Percentiles rank a stretch among this genome's conserved stretches.
These are phyloP conservation scores for Caenorhabditis sinica DNA, from an alignment of 2,888 invertebrate genomes.

Conservation along the genomic window DNA sequence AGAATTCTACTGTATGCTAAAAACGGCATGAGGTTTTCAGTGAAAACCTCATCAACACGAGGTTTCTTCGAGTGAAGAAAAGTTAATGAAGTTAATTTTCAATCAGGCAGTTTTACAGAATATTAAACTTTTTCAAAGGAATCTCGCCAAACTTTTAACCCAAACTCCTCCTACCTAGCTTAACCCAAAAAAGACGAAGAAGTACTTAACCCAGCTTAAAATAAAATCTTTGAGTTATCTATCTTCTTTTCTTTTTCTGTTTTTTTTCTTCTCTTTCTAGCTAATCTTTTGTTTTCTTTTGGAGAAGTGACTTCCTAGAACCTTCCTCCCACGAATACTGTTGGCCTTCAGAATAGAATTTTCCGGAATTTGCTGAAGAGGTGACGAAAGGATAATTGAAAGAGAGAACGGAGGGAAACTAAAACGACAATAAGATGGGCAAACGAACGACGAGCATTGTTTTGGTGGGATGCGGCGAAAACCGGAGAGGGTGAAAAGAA, in stretches of 20 bases:
- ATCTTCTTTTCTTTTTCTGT: conserved; percentile 21
- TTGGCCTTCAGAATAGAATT: not conserved
- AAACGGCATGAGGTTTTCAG: too few species aligned
- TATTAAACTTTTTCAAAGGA: not conserved
- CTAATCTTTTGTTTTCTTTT: conserved; percentile 35
- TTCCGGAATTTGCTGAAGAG: not conserved
- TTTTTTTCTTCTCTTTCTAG: not conserved
- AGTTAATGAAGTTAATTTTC: too few species aligned
- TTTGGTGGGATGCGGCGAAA: conserved; percentile 21
- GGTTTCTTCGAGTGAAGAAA: too few species aligned
- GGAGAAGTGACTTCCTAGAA: conserved; percentile 1
- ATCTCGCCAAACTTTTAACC: not conserved
- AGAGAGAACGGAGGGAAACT: conserved; percentile 10
- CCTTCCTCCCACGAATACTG: not conserved
- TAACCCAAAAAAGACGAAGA: conserved; percentile 40
- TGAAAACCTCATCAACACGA: too few species aligned
- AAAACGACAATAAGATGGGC: conserved; percentile 26
- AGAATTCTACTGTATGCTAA: too few species aligned
- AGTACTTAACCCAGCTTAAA: conserved; percentile 47
- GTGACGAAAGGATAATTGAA: conserved; percentile 22
- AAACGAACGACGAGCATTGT: conserved; percentile 45
- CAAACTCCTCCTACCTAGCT: not conserved
- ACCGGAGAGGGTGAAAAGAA: conserved; percentile 28
- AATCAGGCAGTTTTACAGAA: not conserved
- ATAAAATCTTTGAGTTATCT: conserved; percentile 32